phyloP scores from a whole-genome alignment of 2,797 vertebrate genomes.

The Fistularia tabacaria region DNA sequence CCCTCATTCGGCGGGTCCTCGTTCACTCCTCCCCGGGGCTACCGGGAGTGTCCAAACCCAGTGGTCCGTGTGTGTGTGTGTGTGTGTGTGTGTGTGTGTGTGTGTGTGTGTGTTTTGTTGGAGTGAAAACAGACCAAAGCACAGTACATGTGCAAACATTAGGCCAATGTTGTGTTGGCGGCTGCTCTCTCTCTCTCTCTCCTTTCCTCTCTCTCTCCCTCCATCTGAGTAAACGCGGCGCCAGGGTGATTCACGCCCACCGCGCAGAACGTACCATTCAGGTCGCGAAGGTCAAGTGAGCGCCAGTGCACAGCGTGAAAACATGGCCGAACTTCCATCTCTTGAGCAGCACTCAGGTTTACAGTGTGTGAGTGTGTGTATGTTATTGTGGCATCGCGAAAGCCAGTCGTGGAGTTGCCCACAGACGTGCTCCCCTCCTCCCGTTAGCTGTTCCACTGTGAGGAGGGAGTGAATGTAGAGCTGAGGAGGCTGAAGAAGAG shows the following conservation, averaged over 20 bases:
- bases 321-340: constrained; percentile 8
- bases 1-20: background rate
- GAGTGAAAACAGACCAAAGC: constrained; percentile 33
- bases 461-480: constrained; percentile 89
- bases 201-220: too few relatives aligned
- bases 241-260: constrained; percentile 6
- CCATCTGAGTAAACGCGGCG: too few relatives aligned
- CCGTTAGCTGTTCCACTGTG: constrained; percentile 93
- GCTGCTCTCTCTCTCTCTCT: background rate
- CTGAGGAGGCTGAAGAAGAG: constrained; percentile 69
- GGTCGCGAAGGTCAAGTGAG: too few relatives aligned
- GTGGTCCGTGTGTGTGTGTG: background rate
- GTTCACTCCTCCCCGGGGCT: background rate
- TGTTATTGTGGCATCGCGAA: constrained; percentile 1
- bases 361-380: background rate
- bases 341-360: constrained; percentile 35
- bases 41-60: too few relatives aligned
- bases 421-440: too few relatives aligned
- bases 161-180: constrained; percentile 5
- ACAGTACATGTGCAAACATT: background rate
- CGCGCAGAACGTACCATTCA: too few relatives aligned
- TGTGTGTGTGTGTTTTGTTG: constrained; percentile 2
- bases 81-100: constrained; percentile 2
- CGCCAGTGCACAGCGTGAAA: too few relatives aligned
- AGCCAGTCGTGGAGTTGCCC: background rate